Conservation (phyloP, 2,113 vertebrate species). For the Apistogramma diplotaenia region DNA sequence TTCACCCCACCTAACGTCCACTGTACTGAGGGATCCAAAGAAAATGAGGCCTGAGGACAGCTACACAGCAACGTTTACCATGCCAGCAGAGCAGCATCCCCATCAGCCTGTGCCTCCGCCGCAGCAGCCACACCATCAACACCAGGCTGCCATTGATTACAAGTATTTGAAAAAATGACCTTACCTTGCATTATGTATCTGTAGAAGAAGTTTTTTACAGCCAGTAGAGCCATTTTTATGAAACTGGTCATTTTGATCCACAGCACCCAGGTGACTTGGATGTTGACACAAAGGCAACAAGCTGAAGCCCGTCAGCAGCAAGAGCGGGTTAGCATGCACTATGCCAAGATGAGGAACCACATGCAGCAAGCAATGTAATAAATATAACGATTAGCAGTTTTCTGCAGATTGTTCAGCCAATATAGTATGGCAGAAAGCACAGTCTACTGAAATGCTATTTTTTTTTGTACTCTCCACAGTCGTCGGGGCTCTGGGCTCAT, state of each 20-base stretch:
- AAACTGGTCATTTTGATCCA: not conserved
- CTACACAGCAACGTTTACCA: conserved; percentile 87
- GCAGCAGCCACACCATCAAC: conserved; percentile 62
- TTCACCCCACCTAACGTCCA: conserved; percentile 92
- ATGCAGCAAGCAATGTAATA: conserved; percentile 94
- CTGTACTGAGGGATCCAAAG: conserved; percentile 92
- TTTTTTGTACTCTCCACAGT: conserved; percentile 64
- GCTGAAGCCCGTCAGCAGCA: conserved; percentile 90
- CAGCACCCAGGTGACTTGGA: conserved; percentile 97
- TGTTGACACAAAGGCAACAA: conserved; percentile 95
- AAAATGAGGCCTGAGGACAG: conserved; percentile 85
- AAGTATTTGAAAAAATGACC: conserved; percentile 78
- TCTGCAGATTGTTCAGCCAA: not conserved
- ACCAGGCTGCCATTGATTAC: conserved; percentile 90
- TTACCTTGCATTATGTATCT: not conserved
- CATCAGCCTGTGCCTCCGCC: conserved; percentile 68
- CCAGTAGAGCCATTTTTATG: not conserved
- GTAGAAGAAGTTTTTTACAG: not conserved
- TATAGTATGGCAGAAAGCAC: not conserved
- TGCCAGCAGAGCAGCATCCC: conserved; percentile 83
- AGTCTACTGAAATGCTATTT: not conserved
- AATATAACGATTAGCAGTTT: not conserved
- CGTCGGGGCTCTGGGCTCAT: conserved; percentile 92
- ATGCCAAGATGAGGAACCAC: conserved; percentile 95
- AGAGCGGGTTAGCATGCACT: conserved; percentile 90